phyloP scores from a whole-genome alignment of 2,113 vertebrate species.

The Syngnathus floridae region DNA sequence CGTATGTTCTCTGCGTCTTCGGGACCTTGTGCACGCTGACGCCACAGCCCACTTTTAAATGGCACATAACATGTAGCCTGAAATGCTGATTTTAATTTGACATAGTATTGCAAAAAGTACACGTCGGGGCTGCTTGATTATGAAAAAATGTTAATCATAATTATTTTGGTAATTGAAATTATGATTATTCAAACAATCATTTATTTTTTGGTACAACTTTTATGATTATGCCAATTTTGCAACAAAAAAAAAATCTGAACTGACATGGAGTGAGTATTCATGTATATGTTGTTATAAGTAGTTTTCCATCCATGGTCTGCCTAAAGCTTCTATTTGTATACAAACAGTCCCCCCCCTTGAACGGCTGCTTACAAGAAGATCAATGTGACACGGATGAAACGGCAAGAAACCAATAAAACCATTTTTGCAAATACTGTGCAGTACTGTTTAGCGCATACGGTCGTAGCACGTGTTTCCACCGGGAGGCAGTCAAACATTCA shows the following conservation, averaged over 20 bases:
- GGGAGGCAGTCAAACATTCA: background rate
- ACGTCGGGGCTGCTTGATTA: too few species aligned
- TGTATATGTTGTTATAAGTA: too few species aligned
- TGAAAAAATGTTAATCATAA: too few species aligned
- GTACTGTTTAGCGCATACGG: background rate
- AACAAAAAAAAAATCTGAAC: background rate
- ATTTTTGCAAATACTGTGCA: background rate
- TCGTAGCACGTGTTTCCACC: background rate
- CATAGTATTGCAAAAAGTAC: background rate
- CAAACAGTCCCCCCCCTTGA: background rate
- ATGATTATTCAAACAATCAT: too few species aligned
- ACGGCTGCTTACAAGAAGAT: background rate
- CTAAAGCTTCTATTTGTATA: background rate
- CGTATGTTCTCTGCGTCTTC: conserved; percentile 71
- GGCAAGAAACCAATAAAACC: too few species aligned
- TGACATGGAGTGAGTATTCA: too few species aligned
- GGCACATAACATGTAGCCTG: background rate
- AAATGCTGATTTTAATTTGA: background rate
- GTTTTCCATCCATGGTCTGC: background rate
- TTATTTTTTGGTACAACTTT: too few species aligned
- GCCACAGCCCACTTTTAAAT: background rate
- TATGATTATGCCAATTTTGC: too few species aligned
- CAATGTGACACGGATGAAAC: too few species aligned
- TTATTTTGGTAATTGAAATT: too few species aligned
- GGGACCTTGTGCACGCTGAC: conserved; percentile 46